phyloP scores from a whole-genome alignment of 2,888 invertebrate species.

The Chymomyza amoena region DNA sequence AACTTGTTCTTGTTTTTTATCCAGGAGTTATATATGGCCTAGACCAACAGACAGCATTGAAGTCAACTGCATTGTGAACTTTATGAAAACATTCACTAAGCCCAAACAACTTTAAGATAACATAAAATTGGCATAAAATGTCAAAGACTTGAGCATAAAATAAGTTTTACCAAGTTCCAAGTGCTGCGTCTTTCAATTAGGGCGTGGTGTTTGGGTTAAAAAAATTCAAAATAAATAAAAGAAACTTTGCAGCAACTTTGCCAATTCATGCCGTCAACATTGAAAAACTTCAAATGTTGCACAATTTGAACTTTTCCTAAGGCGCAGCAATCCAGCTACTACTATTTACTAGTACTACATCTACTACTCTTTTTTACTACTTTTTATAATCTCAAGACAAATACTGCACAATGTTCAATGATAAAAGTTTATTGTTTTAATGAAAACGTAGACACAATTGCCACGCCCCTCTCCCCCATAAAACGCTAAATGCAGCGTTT shows the following conservation, averaged over 20 bases:
- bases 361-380: not conserved
- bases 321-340: not conserved
- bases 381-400: not conserved
- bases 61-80: not conserved
- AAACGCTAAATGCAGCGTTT: constrained; percentile 14
- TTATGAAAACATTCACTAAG: not conserved
- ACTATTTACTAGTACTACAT: not conserved
- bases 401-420: constrained; percentile 9
- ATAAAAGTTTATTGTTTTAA: constrained; percentile 36
- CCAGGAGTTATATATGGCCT: constrained; percentile 15
- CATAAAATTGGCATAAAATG: constrained; percentile 1
- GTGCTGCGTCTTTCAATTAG: constrained; percentile 32
- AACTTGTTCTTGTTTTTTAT: constrained; percentile 31
- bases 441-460: constrained; percentile 21
- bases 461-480: constrained; percentile 10
- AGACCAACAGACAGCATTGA: not conserved
- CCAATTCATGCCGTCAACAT: constrained; percentile 19
- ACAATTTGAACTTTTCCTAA: constrained; percentile 41
- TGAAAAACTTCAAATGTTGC: constrained; percentile 40
- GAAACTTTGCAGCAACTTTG: constrained; percentile 23
- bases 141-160: constrained; percentile 9
- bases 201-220: constrained; percentile 6
- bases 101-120: constrained; percentile 7
- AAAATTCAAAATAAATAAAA: not conserved
- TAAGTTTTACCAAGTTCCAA: not conserved